Evolutionary conservation across 2,797 vertebrate genomes (phyloP).

Genomic region (Decapterus maruadsi): DNA sequence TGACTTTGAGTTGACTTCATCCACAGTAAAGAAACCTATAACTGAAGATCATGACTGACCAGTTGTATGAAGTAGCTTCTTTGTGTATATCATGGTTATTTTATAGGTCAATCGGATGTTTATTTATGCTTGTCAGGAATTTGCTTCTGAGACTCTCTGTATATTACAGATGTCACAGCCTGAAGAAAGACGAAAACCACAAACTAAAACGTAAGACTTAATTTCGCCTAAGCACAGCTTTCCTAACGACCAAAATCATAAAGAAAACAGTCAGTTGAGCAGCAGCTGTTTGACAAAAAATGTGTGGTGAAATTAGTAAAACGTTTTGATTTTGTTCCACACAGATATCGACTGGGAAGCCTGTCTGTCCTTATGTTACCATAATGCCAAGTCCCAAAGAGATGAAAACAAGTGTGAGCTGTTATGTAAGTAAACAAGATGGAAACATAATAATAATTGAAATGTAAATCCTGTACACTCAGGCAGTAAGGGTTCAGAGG

Average conservation of each 20-base stretch:
- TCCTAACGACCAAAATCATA: not conserved
- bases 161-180: not conserved
- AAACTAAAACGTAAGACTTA: not conserved
- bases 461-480: too few species aligned
- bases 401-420: not conserved
- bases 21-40: not conserved
- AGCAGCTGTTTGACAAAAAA: too few species aligned
- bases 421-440: not conserved
- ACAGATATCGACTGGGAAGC: not conserved
- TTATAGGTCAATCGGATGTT: too few species aligned
- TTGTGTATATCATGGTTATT: too few species aligned
- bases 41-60: too few species aligned
- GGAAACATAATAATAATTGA: not conserved
- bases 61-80: too few species aligned
- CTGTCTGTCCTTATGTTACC: fast-evolving
- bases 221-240: not conserved
- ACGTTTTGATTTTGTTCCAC: not conserved
- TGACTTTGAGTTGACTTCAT: too few species aligned
- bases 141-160: not conserved
- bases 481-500: not conserved
- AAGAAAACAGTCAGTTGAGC: too few species aligned
- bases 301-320: not conserved
- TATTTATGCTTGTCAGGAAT: too few species aligned
- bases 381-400: not conserved
- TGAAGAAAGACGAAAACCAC: not conserved